Evolutionary conservation across 1,140 invertebrate genomes (phyloP).

Genomic region (Leptoteleia sp.): DNA sequence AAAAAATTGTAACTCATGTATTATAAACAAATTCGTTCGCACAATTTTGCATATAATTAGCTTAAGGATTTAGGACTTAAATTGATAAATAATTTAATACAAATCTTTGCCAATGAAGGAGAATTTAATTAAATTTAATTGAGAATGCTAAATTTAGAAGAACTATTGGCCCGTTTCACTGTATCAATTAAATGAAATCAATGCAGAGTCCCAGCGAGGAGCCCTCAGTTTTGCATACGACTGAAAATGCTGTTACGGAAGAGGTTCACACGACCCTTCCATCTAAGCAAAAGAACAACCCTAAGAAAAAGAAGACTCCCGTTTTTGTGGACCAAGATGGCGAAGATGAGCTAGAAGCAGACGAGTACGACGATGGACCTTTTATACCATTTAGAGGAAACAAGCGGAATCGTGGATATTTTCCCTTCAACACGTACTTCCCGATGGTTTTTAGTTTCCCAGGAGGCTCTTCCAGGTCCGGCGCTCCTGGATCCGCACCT

Average conservation of each 20-base stretch:
- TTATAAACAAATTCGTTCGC: too few relatives aligned
- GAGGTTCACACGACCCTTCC: slow-evolving; percentile 1
- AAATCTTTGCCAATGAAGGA: too few relatives aligned
- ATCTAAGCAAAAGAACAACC: slow-evolving; percentile 14
- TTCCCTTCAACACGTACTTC: slow-evolving; percentile 76
- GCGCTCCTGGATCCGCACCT: slow-evolving; percentile 66
- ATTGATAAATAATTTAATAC: too few relatives aligned
- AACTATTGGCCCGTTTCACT: too few relatives aligned
- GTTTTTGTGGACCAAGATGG: slow-evolving; percentile 55
- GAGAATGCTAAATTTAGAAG: too few relatives aligned
- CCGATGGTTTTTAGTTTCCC: slow-evolving; percentile 78
- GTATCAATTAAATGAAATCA: not conserved
- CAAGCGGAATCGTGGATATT: slow-evolving; percentile 64
- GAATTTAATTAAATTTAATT: too few relatives aligned
- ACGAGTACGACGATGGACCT: slow-evolving; percentile 70
- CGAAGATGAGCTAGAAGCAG: slow-evolving; percentile 67
- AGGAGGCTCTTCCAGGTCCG: slow-evolving; percentile 58
- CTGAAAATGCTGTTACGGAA: slow-evolving; percentile 3
- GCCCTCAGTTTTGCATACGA: slow-evolving; percentile 14
- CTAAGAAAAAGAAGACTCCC: slow-evolving; percentile 66
- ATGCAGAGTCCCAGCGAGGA: slow-evolving; percentile 31
- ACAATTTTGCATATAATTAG: too few relatives aligned
- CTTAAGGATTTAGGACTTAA: too few relatives aligned
- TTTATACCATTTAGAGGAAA: slow-evolving; percentile 70
- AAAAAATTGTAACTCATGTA: too few relatives aligned